Conservation (phyloP, 2,113 vertebrate genomes). For the Osmerus eperlanus region DNA sequence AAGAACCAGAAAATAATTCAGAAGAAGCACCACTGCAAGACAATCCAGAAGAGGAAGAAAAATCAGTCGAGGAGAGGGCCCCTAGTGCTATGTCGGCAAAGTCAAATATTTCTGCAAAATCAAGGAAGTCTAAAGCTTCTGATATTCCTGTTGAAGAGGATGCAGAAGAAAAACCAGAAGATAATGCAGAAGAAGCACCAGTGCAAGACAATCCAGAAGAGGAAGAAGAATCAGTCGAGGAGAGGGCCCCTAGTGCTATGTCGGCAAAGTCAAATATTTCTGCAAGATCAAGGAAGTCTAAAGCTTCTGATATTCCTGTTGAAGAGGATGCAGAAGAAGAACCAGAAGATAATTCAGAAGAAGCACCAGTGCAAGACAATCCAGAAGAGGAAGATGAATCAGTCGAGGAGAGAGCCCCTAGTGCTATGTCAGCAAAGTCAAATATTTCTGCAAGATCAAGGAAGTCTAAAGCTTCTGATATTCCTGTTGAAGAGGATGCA, state of each 20-base stretch:
- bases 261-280: slow-evolving; percentile 49
- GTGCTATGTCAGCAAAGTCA: slow-evolving; percentile 31
- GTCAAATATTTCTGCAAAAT: slow-evolving; percentile 37
- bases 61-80: slow-evolving; percentile 26
- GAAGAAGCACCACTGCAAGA: not conserved
- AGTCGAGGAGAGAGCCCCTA: not conserved
- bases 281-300: slow-evolving; percentile 32
- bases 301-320: slow-evolving; percentile 20
- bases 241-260: slow-evolving; percentile 35
- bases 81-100: slow-evolving; percentile 50
- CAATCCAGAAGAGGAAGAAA: not conserved
- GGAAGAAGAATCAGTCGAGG: slow-evolving; percentile 17
- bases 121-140: slow-evolving; percentile 1
- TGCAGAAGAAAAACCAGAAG: not conserved
- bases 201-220: too few species aligned
- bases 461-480: too few species aligned
- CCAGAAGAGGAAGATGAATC: not conserved
- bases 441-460: slow-evolving; percentile 41
- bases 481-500: too few species aligned
- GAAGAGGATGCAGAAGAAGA: not conserved
- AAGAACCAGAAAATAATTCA: not conserved
- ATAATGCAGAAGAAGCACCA: not conserved
- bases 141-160: not conserved
- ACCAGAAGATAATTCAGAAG: not conserved
- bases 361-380: not conserved